These are phyloP conservation scores for Scotopteryx bipunctaria DNA, from an alignment of 2,888 invertebrate genomes.

Conservation along the genomic window DNA sequence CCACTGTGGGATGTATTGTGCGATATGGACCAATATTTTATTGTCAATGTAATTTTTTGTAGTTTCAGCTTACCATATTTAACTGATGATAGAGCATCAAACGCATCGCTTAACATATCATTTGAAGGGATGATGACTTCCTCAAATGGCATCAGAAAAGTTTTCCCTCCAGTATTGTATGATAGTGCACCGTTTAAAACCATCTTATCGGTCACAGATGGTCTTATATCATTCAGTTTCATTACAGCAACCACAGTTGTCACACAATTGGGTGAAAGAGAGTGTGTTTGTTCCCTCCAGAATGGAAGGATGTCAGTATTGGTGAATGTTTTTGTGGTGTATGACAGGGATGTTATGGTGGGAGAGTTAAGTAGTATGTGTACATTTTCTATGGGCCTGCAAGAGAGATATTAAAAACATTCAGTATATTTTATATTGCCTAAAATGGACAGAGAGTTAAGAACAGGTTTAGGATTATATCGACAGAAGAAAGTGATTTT, in stretches of 20 bases:
- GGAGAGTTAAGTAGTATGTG: constrained; percentile 41
- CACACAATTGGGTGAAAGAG: constrained; percentile 39
- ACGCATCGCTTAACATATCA: no score
- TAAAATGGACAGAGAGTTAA: no score
- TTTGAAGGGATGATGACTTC: constrained; percentile 54
- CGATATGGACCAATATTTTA: no score
- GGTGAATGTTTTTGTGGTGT: constrained; percentile 61
- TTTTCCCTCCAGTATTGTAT: constrained; percentile 48
- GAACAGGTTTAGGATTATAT: no score
- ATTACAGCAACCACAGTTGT: constrained; percentile 50
- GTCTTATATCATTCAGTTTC: constrained; percentile 54
- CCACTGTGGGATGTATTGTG: no score
- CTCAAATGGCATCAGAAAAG: constrained; percentile 57
- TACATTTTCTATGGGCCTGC: constrained; percentile 58
- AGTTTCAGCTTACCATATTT: constrained; percentile 51
- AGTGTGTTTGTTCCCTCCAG: constrained; percentile 49
- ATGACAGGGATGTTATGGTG: constrained; percentile 46
- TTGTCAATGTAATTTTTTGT: no score
- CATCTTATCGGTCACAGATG: constrained; percentile 47
- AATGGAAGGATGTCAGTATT: constrained; percentile 43
- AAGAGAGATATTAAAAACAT: not conserved
- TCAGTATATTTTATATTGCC: not conserved
- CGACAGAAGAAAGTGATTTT: no score
- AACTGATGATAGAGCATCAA: constrained; percentile 54
- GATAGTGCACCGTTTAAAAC: constrained; percentile 56